Evolutionary conservation across 2,113 vertebrate species (phyloP).

Genomic region (Calypte anna): DNA sequence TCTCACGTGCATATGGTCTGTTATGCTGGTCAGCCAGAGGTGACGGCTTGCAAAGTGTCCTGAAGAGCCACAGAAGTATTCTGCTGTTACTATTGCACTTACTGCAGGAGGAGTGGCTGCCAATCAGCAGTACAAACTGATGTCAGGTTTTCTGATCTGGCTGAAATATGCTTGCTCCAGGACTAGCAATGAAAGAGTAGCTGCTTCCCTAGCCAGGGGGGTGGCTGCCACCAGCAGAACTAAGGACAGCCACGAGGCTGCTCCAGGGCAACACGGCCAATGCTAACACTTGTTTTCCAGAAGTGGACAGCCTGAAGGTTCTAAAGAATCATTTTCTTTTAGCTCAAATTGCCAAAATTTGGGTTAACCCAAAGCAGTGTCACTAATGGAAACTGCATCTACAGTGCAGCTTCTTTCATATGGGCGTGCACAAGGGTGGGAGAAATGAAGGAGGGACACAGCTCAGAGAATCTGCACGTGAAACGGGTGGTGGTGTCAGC

Average conservation of each 20-base stretch:
- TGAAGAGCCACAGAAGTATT: not conserved
- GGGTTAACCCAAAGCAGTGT: not conserved
- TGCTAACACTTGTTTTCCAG: not conserved
- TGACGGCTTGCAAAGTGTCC: not conserved
- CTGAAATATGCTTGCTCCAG: not conserved
- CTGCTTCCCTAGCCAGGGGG: not conserved
- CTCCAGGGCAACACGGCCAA: not conserved
- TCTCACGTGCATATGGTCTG: rapidly evolving
- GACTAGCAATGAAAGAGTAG: not conserved
- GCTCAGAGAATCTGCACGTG: not conserved
- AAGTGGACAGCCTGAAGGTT: not conserved
- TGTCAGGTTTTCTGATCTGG: not conserved
- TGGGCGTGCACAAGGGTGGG: not conserved
- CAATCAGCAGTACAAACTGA: not conserved
- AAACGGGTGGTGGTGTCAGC: not conserved
- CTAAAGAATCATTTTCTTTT: not conserved
- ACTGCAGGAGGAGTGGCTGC: not conserved
- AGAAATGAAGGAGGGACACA: not conserved
- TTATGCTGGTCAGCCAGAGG: not conserved
- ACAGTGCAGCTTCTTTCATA: not conserved
- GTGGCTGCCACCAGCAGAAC: not conserved
- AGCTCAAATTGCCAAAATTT: not conserved
- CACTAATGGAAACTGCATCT: not conserved
- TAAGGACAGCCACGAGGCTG: not conserved
- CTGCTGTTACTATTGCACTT: not conserved